Conservation (phyloP, 2,888 invertebrate genomes). For the Drosophila helvetica region DNA sequence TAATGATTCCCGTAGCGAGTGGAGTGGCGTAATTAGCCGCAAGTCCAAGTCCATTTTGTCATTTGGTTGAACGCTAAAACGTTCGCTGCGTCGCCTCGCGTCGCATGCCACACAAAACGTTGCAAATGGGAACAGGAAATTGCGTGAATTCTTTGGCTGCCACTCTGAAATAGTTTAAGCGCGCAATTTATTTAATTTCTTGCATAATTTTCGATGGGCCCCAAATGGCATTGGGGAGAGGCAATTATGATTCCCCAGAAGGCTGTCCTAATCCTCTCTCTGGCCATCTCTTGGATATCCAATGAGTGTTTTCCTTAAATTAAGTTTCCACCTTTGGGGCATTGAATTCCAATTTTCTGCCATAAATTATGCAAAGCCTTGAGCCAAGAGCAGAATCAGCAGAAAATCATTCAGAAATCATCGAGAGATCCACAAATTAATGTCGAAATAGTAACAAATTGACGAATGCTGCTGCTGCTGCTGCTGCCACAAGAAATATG, state of each 20-base stretch:
- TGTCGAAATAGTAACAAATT: constrained; percentile 76
- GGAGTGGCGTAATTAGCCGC: constrained; percentile 63
- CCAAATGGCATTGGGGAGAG: not conserved
- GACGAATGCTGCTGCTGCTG: constrained; percentile 39
- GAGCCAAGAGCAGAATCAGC: constrained; percentile 13
- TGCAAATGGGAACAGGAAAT: constrained; percentile 53
- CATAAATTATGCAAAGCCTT: constrained; percentile 48
- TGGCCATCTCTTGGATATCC: not conserved
- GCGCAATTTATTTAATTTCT: constrained; percentile 4
- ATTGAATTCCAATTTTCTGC: constrained; percentile 18
- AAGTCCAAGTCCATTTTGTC: constrained; percentile 37
- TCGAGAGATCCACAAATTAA: constrained; percentile 54
- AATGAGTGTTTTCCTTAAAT: too few species aligned
- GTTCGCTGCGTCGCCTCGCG: constrained; percentile 8
- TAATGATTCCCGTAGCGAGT: constrained; percentile 62
- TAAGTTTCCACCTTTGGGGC: constrained; percentile 6
- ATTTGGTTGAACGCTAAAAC: constrained; percentile 42
- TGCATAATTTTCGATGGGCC: constrained; percentile 14
- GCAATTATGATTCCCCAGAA: too few species aligned
- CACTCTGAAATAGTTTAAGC: constrained; percentile 32
- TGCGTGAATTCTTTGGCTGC: constrained; percentile 27
- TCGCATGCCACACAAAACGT: constrained; percentile 43
- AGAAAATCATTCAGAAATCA: constrained; percentile 61
- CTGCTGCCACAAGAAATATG: constrained; percentile 50
- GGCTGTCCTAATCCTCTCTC: not conserved